phyloP scores from a whole-genome alignment of 2,888 invertebrate genomes.

The Chouioia cunea region DNA sequence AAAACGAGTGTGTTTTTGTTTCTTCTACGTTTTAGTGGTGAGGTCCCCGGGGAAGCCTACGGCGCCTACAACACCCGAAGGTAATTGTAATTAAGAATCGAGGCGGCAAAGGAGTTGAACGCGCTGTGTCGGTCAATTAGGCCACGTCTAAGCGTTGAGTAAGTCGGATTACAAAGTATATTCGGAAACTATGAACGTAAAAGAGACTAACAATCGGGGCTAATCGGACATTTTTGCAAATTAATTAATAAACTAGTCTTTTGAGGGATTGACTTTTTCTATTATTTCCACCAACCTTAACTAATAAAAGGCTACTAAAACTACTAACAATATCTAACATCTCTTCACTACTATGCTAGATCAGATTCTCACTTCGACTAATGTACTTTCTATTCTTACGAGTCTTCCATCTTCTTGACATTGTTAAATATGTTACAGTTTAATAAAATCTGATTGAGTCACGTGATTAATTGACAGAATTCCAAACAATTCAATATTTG shows the following conservation, averaged over 20 bases:
- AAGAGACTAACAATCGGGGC: slow-evolving; percentile 45
- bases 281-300: no score
- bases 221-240: slow-evolving; percentile 31
- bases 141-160: slow-evolving; percentile 69
- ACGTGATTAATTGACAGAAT: no score
- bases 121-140: slow-evolving; percentile 67
- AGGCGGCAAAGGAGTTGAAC: slow-evolving; percentile 66
- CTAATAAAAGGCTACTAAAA: no score
- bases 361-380: no score
- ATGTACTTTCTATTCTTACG: no score
- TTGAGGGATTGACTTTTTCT: no score
- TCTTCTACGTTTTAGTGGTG: slow-evolving; percentile 70
- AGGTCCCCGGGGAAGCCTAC: slow-evolving; percentile 70
- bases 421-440: no score
- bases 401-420: no score
- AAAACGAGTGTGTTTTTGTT: slow-evolving; percentile 58
- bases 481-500: no score
- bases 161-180: slow-evolving; percentile 63
- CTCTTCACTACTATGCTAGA: no score
- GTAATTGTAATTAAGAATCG: slow-evolving; percentile 70
- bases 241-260: not conserved
- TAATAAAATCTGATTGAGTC: no score
- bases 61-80: slow-evolving; percentile 69
- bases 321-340: no score
- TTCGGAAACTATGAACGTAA: slow-evolving; percentile 40